phyloP scores from a whole-genome alignment of 2,888 invertebrate species.

The Cryptops parisi region DNA sequence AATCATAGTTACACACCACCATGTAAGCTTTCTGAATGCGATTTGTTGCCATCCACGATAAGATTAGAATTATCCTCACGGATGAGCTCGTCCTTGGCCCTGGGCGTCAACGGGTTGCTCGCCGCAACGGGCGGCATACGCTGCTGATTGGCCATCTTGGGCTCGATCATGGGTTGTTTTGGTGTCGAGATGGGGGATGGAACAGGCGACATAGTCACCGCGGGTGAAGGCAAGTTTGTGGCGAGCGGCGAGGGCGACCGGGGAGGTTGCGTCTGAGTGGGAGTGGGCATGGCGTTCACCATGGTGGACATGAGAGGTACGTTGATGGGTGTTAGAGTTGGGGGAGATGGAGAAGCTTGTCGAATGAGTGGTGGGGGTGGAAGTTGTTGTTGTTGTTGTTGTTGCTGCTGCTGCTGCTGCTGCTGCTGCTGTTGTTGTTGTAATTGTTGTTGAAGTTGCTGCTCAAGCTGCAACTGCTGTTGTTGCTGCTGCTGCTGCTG shows the following conservation, averaged over 20 bases:
- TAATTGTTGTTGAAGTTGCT: slow-evolving; percentile 9
- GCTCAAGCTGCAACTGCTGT: slow-evolving; percentile 13
- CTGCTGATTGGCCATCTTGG: not conserved
- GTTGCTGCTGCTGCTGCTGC: slow-evolving; percentile 31
- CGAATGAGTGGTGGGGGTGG: slow-evolving; percentile 16
- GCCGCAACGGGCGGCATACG: not conserved
- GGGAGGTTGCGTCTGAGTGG: slow-evolving; percentile 13
- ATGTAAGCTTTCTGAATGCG: no score
- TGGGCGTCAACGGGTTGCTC: not conserved
- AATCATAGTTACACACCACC: no score
- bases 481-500: slow-evolving; percentile 35
- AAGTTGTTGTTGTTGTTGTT: slow-evolving; percentile 18
- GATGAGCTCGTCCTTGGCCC: not conserved
- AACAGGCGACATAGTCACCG: slow-evolving; percentile 14
- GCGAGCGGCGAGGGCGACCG: slow-evolving; percentile 14
- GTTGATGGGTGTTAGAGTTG: slow-evolving; percentile 10
- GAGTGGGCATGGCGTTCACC: slow-evolving; percentile 8
- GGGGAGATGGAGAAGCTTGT: slow-evolving; percentile 14
- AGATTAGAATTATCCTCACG: no score
- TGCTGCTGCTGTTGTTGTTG: slow-evolving; percentile 39
- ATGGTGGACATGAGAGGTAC: not conserved
- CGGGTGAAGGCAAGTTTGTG: slow-evolving; percentile 9
- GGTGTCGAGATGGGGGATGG: slow-evolving; percentile 15
- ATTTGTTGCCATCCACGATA: no score
- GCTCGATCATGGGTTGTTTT: not conserved